Evolutionary conservation across 2,113 vertebrate species (phyloP), one percentile per base, ranked within the genome.

Genomic region (Prionailurus bengalensis): DNA sequence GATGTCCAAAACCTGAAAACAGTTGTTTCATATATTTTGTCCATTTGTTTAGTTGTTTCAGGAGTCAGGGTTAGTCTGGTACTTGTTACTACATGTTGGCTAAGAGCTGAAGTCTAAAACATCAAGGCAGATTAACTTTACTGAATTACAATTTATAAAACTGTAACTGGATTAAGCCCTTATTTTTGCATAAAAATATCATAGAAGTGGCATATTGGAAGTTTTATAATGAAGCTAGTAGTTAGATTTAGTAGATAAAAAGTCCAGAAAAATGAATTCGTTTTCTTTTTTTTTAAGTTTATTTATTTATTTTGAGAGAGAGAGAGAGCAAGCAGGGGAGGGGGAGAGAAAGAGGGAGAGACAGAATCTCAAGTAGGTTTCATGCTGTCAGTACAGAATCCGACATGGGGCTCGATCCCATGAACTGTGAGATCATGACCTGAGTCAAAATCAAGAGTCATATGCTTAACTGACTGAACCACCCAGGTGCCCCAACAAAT

Each of bases 141-240:
- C 89, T 2, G 12, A 96, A 97, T 93, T 91, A 51, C 78, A 98
- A 90, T 97, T 90, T 94, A 36, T 83, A 86, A 96, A 93, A 48
- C 31, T 65, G 2, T 4, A 48, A 25, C 33, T 94, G 76, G 94
- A 85, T 73, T 70, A 86, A 92, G 85, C 36, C 92, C 27, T 83
- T 94, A 96, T 96, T 98, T 88, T 81, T 97, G 71, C 95, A 89
- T 89, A 29, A 23, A 53, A 68, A 88, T 68, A 85, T 76, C 42
- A 92, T 14, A 85, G 88, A 97, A 98, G 98, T 97, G 48, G 33
- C 13, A 36, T 36, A 53, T 17, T 91, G 39, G 85, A 74, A 96
- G 65, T 94, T 97, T 95, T 90, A 51, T 92, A 45, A 88, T 95
- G 98, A 98, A 97, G 48, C 12, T 55, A 97, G 82, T 90, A 14